Evolutionary conservation across 2,113 vertebrate genomes (phyloP).

Genomic region (Perca schrenkii): DNA sequence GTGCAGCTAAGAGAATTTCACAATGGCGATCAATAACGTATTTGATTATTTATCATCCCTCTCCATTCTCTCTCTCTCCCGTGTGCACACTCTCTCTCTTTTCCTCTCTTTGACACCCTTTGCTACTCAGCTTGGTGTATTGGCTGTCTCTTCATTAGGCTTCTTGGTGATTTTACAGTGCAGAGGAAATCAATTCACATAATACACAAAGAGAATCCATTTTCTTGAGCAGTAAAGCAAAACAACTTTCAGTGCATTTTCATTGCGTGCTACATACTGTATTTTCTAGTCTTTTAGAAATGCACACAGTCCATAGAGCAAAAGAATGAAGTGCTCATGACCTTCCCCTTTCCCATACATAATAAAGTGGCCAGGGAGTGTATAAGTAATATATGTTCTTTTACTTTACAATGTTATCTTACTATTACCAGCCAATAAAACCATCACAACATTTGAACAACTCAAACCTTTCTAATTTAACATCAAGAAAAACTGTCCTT

Average conservation of each 20-base stretch:
- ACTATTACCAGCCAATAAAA: constrained; percentile 5
- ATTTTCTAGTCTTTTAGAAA: background rate
- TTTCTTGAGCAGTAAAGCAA: constrained; percentile 44
- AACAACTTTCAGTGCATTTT: background rate
- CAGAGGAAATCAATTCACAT: constrained; percentile 58
- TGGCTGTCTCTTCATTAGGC: constrained; percentile 59
- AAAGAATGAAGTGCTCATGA: background rate
- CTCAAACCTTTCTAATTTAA: background rate
- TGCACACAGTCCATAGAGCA: background rate
- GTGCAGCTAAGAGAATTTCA: constrained; percentile 49
- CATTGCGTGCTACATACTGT: background rate
- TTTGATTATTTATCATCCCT: constrained; percentile 73
- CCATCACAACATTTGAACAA: background rate
- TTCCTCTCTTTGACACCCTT: constrained; percentile 24
- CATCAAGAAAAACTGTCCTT: background rate
- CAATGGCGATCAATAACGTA: constrained; percentile 54
- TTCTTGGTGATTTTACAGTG: constrained; percentile 46
- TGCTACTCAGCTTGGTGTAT: constrained; percentile 30
- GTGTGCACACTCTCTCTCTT: background rate
- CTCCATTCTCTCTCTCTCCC: constrained; percentile 15
- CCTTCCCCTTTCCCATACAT: background rate
- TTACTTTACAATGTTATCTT: background rate
- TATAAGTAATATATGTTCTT: background rate
- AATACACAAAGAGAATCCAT: constrained; percentile 55
- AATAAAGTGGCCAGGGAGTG: background rate